Evolutionary conservation across 2,888 invertebrate species (phyloP).

Genomic region (Dynastes tityus): DNA sequence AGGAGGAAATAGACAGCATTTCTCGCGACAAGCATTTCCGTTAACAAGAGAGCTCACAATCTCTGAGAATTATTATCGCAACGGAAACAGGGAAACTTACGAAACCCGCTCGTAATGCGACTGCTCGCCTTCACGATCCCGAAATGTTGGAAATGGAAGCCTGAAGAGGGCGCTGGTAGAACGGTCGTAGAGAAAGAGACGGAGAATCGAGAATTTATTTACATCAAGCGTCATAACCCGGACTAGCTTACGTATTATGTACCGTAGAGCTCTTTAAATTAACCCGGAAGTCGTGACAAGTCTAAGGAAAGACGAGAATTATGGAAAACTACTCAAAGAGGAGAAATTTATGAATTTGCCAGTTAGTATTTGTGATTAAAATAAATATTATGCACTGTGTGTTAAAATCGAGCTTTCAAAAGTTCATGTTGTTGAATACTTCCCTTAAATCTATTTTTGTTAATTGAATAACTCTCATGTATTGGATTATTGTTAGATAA

Average conservation of each 20-base stretch:
- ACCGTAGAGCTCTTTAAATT: background rate
- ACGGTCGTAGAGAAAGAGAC: background rate
- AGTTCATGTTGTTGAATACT: too few species aligned
- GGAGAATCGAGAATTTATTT: constrained; percentile 59
- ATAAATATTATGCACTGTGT: too few species aligned
- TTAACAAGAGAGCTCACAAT: constrained; percentile 56
- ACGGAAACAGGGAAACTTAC: constrained; percentile 51
- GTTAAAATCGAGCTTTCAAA: too few species aligned
- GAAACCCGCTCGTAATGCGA: background rate
- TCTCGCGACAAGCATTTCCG: constrained; percentile 57
- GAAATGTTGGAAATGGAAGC: too few species aligned
- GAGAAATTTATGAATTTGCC: too few species aligned
- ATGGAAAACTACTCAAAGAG: background rate
- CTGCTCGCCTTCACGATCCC: background rate
- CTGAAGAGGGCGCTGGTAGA: background rate
- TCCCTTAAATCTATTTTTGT: too few species aligned
- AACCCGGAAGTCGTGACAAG: background rate
- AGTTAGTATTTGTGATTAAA: too few species aligned
- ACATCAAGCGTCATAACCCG: constrained; percentile 59
- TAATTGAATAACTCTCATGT: too few species aligned
- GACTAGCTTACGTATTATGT: constrained; percentile 31
- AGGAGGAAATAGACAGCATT: constrained; percentile 41
- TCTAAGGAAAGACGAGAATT: background rate
- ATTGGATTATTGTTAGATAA: too few species aligned
- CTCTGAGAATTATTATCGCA: constrained; percentile 58